Conservation (phyloP, 2,888 invertebrate genomes). For the Amiota mariae region DNA sequence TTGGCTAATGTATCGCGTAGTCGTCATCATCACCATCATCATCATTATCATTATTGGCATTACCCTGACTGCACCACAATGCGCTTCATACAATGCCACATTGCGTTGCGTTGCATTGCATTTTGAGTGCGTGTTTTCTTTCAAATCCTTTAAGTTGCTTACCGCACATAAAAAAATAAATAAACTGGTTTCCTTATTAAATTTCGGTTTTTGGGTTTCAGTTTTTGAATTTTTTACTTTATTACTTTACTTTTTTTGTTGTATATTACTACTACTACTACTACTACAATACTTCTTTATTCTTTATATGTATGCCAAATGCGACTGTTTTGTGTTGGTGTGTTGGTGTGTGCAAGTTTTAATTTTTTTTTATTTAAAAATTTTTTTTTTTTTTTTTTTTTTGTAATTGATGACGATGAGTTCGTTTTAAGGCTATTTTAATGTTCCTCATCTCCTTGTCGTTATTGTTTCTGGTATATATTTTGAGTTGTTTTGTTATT, state of each 20-base stretch:
- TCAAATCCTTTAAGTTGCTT: constrained; percentile 15
- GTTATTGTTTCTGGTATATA: too few relatives aligned
- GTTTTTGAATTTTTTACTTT: not conserved
- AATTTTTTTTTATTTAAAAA: not conserved
- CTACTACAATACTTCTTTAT: not conserved
- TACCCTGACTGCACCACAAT: not conserved
- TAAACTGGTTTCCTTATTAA: constrained; percentile 15
- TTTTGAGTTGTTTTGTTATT: too few relatives aligned
- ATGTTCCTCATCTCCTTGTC: not conserved
- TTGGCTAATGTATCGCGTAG: constrained; percentile 5
- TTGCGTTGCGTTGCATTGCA: not conserved
- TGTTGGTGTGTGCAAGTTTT: not conserved
- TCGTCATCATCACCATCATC: not conserved
- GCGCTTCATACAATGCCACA: not conserved
- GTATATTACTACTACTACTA: too few relatives aligned
- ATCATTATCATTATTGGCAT: not conserved
- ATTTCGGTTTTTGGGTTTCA: not conserved
- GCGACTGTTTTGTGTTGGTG: not conserved
- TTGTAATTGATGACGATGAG: not conserved
- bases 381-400: not conserved
- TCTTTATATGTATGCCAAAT: not conserved
- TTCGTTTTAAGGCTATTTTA: not conserved
- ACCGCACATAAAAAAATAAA: not conserved
- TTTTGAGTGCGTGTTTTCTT: constrained; percentile 4
- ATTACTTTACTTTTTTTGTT: not conserved